Evolutionary conservation across 92 coral and sea anemone species (phyloP).

Genomic region (Porites lobata): DNA sequence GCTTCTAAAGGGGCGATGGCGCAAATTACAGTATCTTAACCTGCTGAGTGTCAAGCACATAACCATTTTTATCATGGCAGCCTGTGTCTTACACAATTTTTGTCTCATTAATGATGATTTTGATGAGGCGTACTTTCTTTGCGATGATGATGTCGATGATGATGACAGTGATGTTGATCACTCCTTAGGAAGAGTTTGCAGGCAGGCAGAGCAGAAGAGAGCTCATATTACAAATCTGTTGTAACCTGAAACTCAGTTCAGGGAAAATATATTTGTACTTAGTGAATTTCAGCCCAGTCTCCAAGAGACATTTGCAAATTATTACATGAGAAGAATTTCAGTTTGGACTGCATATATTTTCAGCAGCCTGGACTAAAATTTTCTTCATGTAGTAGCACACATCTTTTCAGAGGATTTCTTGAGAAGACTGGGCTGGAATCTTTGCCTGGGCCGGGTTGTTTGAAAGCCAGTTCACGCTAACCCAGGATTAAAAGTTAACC

Average conservation of each 20-base stretch:
- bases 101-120: no score
- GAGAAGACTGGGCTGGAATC: slow-evolving; percentile 16
- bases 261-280: slow-evolving; percentile 22
- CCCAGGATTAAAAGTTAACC: no score
- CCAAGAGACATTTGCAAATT: slow-evolving; percentile 21
- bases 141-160: no score
- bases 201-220: slow-evolving; percentile 51
- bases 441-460: neutral
- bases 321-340: slow-evolving; percentile 7
- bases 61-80: slow-evolving; percentile 43
- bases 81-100: slow-evolving; percentile 68
- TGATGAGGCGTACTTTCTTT: no score
- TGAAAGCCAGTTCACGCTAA: no score
- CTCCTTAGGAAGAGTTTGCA: no score
- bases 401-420: slow-evolving; percentile 13
- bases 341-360: slow-evolving; percentile 22
- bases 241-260: slow-evolving; percentile 27
- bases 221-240: slow-evolving; percentile 22
- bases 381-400: neutral
- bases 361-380: neutral
- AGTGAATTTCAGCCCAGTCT: slow-evolving; percentile 5
- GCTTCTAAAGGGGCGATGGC: slow-evolving; percentile 28
- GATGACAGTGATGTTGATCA: no score
- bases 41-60: slow-evolving; percentile 38
- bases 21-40: slow-evolving; percentile 43